These are phyloP conservation scores for Calyptomena viridis DNA, from an alignment of 2,113 vertebrate species.

Conservation along the genomic window DNA sequence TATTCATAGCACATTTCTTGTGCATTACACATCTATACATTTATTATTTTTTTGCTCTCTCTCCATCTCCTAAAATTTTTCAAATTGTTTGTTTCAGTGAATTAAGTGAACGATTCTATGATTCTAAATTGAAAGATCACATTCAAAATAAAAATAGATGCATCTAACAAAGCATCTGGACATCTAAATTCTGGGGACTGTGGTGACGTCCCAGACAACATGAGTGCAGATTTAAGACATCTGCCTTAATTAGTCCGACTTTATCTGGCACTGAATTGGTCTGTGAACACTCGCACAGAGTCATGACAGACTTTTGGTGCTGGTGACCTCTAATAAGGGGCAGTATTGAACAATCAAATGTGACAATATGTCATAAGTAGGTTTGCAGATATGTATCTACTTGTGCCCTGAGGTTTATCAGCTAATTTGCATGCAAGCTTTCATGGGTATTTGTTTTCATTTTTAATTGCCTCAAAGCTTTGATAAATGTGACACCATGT, in stretches of 20 bases:
- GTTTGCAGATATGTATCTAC: background rate
- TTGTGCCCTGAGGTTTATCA: background rate
- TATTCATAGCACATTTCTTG: background rate
- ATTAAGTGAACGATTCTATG: background rate
- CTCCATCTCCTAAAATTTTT: background rate
- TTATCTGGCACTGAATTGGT: background rate
- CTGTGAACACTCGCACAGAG: background rate
- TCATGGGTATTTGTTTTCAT: background rate
- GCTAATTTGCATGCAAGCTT: background rate
- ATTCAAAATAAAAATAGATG: background rate
- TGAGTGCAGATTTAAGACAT: background rate
- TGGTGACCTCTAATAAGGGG: background rate
- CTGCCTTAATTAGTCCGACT: background rate
- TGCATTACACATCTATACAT: background rate
- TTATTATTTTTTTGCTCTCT: background rate
- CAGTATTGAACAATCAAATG: background rate
- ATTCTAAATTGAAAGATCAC: background rate
- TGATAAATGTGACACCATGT: background rate
- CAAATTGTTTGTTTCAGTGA: background rate
- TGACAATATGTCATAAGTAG: background rate
- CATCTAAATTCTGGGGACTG: background rate
- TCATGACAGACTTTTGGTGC: background rate
- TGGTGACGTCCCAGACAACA: background rate
- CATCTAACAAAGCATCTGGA: background rate
- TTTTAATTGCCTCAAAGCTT: background rate